A percentile compares a stretch with the other conserved stretches of the same genome.
Evolutionary conservation across 2,797 vertebrate species (phyloP).

Genomic region (Gouania willdenowi): DNA sequence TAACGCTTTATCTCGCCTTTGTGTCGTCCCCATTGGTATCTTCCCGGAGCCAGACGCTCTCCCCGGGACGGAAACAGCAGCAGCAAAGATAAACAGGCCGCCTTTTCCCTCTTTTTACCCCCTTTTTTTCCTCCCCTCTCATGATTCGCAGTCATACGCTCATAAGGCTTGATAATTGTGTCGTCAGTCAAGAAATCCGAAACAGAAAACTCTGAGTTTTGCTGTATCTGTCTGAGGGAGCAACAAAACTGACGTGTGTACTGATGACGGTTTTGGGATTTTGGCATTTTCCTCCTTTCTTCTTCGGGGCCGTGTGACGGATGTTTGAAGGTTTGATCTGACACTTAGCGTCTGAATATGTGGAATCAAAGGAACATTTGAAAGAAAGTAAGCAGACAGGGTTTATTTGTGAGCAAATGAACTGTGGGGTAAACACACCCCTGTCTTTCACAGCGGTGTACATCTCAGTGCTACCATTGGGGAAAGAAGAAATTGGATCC

Average conservation of each 20-base stretch:
- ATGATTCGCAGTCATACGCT: constrained; percentile 44
- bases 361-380: constrained; percentile 51
- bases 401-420: constrained; percentile 41
- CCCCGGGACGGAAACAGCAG: constrained; percentile 38
- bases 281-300: constrained; percentile 43
- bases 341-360: constrained; percentile 44
- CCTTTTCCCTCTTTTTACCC: constrained; percentile 40
- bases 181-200: constrained; percentile 64
- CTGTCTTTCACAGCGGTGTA: constrained; percentile 14
- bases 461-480: background rate
- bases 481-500: constrained; percentile 18
- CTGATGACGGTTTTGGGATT: constrained; percentile 38
- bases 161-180: constrained; percentile 61
- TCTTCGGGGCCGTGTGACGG: constrained; percentile 42
- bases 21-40: constrained; percentile 65
- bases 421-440: constrained; percentile 26
- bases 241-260: constrained; percentile 32
- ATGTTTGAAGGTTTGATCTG: constrained; percentile 64
- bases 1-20: constrained; percentile 71
- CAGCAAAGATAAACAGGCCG: constrained; percentile 61
- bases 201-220: constrained; percentile 37
- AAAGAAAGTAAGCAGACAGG: constrained; percentile 36
- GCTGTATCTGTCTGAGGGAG: constrained; percentile 30
- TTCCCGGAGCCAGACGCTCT: constrained; percentile 56
- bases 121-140: constrained; percentile 28